Evolutionary conservation across 2,888 invertebrate genomes (phyloP).

Genomic region (Yponomeuta malinellus): DNA sequence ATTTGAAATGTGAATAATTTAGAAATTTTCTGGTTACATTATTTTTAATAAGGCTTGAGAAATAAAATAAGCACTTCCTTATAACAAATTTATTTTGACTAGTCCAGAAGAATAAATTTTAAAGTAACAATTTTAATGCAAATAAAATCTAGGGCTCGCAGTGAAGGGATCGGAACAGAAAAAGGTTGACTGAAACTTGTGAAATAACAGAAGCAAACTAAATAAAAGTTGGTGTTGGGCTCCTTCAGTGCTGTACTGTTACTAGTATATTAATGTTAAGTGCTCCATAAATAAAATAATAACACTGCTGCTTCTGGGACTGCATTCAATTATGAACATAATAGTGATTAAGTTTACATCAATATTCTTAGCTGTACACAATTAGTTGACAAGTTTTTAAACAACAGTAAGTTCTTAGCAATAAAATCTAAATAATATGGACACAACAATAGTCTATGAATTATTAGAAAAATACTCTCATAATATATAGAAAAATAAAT

Average conservation of each 20-base stretch:
- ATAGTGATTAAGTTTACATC: neutral
- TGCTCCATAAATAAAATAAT: too few species aligned
- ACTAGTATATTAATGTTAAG: neutral
- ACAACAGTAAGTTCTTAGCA: neutral
- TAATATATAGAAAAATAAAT: constrained; percentile 40
- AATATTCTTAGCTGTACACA: neutral
- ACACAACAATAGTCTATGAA: constrained; percentile 18
- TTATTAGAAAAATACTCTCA: constrained; percentile 49
- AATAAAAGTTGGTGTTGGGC: neutral
- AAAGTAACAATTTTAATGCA: constrained; percentile 28
- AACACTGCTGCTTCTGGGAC: neutral
- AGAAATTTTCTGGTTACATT: too few species aligned
- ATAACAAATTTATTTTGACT: constrained; percentile 48
- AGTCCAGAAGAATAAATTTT: constrained; percentile 54
- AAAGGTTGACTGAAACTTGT: neutral
- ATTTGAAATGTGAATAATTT: too few species aligned
- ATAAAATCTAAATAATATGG: neutral
- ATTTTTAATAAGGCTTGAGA: too few species aligned
- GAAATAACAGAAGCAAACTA: neutral
- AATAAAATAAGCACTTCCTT: neutral
- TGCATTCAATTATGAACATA: neutral
- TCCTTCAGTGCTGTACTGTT: neutral
- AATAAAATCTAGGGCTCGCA: neutral
- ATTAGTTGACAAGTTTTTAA: neutral
- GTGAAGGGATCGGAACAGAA: neutral